Evolutionary conservation across 1,140 invertebrate genomes (phyloP).

Genomic region (Lasioglossum baleicum): DNA sequence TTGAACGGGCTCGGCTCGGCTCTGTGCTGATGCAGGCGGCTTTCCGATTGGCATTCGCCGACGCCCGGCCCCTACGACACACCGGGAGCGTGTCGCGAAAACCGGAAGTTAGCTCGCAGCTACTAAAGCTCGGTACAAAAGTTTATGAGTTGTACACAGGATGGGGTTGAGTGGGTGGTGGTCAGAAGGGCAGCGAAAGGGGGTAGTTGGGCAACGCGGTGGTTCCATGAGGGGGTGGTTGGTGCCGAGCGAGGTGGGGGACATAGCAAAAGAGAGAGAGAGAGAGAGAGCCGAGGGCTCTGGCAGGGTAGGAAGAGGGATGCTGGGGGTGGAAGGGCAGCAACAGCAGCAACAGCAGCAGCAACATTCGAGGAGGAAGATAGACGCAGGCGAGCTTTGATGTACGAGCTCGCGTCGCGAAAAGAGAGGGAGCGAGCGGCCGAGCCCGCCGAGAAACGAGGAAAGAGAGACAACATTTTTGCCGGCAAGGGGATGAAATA

Average conservation of each 20-base stretch:
- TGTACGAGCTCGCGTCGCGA: constrained; percentile 73
- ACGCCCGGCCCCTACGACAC: constrained; percentile 26
- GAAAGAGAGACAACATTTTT: constrained; percentile 75
- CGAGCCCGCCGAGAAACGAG: constrained; percentile 30
- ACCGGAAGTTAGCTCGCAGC: constrained; percentile 72
- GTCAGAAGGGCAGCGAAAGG: constrained; percentile 57
- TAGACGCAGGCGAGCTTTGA: constrained; percentile 76
- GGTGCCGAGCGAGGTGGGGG: constrained; percentile 39
- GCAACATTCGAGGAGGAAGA: constrained; percentile 72
- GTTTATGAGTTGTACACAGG: constrained; percentile 74
- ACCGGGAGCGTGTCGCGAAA: constrained; percentile 54
- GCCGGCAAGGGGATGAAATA: constrained; percentile 78
- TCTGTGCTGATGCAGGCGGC: not conserved
- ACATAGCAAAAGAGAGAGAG: constrained; percentile 34
- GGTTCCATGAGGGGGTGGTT: constrained; percentile 31
- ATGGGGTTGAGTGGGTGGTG: constrained; percentile 66
- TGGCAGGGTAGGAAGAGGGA: not conserved
- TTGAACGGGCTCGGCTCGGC: not conserved
- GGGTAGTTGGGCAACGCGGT: constrained; percentile 61
- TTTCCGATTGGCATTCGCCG: constrained; percentile 49
- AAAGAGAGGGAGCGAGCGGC: constrained; percentile 67
- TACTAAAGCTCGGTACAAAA: constrained; percentile 75
- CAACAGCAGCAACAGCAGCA: constrained; percentile 51
- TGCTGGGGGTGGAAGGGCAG: constrained; percentile 18
- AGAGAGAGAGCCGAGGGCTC: constrained; percentile 3